Percentiles rank a stretch among this genome's conserved stretches.
Conservation (phyloP, 2,113 vertebrate genomes). For the Megaceryle torquata region DNA sequence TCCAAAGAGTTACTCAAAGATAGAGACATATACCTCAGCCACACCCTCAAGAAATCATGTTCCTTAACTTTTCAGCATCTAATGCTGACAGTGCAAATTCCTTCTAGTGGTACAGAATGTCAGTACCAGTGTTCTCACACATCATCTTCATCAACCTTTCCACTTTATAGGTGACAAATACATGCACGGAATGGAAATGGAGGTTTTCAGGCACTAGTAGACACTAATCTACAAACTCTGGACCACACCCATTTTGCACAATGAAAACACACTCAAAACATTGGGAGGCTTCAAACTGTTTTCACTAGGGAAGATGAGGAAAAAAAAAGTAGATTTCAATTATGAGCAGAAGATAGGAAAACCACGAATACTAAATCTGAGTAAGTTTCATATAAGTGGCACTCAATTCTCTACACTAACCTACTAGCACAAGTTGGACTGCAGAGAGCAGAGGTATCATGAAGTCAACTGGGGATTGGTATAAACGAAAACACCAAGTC, state of each 20-base stretch:
- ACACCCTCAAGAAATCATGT: neutral
- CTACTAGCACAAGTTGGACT: neutral
- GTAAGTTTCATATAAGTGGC: neutral
- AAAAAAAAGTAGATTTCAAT: neutral
- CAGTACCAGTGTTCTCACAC: neutral
- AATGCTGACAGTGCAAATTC: conserved; percentile 10
- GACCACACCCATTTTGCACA: neutral
- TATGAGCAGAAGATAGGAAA: neutral
- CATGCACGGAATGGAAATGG: neutral
- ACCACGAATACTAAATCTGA: neutral
- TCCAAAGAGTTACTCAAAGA: conserved; percentile 18
- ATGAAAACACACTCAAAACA: neutral
- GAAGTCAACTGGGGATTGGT: neutral
- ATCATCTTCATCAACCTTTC: neutral
- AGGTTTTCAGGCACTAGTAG: neutral
- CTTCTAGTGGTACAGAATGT: neutral
- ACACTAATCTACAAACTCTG: neutral
- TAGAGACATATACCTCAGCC: neutral
- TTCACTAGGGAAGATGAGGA: neutral
- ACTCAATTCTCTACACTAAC: neutral
- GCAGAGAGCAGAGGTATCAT: neutral
- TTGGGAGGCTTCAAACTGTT: neutral
- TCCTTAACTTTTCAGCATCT: neutral
- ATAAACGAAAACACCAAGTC: neutral
- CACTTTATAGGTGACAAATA: neutral